These are phyloP conservation scores for Climacteris rufus DNA, from an alignment of 2,113 vertebrate species.

Conservation along the genomic window DNA sequence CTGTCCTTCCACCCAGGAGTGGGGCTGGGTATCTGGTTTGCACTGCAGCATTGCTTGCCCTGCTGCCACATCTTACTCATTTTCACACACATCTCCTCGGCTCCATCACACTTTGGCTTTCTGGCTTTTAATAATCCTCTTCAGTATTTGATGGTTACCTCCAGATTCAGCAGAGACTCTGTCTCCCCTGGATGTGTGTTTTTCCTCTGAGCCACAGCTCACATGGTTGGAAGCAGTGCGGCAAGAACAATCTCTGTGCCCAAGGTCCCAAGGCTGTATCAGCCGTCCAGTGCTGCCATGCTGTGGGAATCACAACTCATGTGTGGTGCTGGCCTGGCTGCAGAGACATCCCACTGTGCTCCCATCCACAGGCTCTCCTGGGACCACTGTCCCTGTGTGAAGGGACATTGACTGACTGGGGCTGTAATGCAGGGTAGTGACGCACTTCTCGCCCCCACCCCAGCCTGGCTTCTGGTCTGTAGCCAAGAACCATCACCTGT, in stretches of 20 bases:
- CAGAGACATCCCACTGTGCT: not conserved
- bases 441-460: not conserved
- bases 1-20: rapidly evolving
- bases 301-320: not conserved
- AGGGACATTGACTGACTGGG: not conserved
- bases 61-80: not conserved
- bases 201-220: too few relatives aligned
- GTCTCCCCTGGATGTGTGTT: not conserved
- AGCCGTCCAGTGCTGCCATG: not conserved
- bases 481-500: not conserved
- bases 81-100: rapidly evolving
- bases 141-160: not conserved
- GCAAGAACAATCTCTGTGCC: not conserved
- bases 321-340: not conserved
- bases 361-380: rapidly evolving
- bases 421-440: not conserved
- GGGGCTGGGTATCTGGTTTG: not conserved
- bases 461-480: not conserved
- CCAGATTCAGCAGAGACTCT: rapidly evolving
- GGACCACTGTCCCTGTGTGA: rapidly evolving
- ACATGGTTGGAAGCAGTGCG: rapidly evolving
- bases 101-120: not conserved
- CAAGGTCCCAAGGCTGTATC: rapidly evolving
- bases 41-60: rapidly evolving
- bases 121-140: not conserved